Evolutionary conservation across 2,797 vertebrate genomes (phyloP), one percentile per base, ranked within the genome.

Genomic region (Eleutherodactylus coqui): DNA sequence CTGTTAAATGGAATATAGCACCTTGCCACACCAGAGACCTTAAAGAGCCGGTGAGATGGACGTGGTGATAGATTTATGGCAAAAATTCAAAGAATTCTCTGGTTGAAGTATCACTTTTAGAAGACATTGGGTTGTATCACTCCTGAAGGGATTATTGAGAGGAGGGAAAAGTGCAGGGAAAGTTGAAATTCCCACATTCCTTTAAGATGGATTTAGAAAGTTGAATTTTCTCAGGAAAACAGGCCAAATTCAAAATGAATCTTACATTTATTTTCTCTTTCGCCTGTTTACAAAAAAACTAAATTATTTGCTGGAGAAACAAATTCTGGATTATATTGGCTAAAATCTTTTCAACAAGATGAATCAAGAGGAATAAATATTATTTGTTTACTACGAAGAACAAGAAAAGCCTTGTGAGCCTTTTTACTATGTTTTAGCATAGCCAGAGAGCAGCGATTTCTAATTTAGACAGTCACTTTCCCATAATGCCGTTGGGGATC

Each of bases 121-220:
- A 79, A 43, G 77, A 79, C 64, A 79, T 79, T 79, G 38, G 67
- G 78, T 62, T 85, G 69, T 80, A 80, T 75, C 84, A 85, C 67
- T 85, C 84, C 76, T 85, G 84, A 60, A 85, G 77, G 84, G 76
- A 85, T 85, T 85, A 79, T 32, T 85, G 34, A 38, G 83, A 67
- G 83, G 60, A 70, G 45, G 83, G 60, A 77, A 58, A 53, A 70
- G 75, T 70, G 51, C 34, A 79, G 67, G 51, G 32, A 70, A 85
- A 73, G 77, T 43, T 80, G 32, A 85, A 41, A 73, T 85, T 62
- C 67, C 32, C 53, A 60, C 67, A 85, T 73, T 85, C 84, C 76
- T 79, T 72, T 72, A 79, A 73, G 14, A 85, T 53, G 67, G 67
- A 85, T 70, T 58, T 32, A 49, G 69, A 79, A 60, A 80, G 38